phyloP scores from a whole-genome alignment of 2,888 invertebrate species.

The Meloe dianella region DNA sequence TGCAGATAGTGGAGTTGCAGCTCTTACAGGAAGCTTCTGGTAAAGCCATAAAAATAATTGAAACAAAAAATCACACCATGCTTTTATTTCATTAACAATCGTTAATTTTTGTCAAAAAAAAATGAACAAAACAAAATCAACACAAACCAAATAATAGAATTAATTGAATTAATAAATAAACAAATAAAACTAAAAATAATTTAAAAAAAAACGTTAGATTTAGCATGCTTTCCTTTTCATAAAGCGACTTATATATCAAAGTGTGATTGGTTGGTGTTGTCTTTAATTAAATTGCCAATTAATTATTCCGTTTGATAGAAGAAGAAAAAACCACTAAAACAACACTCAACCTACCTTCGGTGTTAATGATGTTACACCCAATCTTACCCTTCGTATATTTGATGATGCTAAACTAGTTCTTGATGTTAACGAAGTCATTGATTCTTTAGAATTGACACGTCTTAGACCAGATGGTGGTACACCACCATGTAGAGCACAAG shows the following conservation, averaged over 20 bases:
- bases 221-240: background rate
- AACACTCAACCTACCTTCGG: slow-evolving; percentile 67
- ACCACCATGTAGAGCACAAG: slow-evolving; percentile 68
- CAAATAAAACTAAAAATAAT: slow-evolving; percentile 20
- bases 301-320: background rate
- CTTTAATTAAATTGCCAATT: background rate
- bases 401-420: slow-evolving; percentile 58
- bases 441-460: slow-evolving; percentile 83
- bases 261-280: slow-evolving; percentile 49
- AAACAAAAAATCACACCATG: slow-evolving; percentile 24
- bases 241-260: slow-evolving; percentile 10
- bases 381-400: slow-evolving; percentile 75
- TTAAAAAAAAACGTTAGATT: slow-evolving; percentile 1
- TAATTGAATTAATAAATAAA: slow-evolving; percentile 20
- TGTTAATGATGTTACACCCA: slow-evolving; percentile 73
- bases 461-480: slow-evolving; percentile 64
- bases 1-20: slow-evolving; percentile 66
- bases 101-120: slow-evolving; percentile 10
- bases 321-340: slow-evolving; percentile 26
- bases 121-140: slow-evolving; percentile 32
- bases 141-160: slow-evolving; percentile 43
- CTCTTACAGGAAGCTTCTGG: slow-evolving; percentile 63
- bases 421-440: slow-evolving; percentile 69
- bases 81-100: slow-evolving; percentile 17
- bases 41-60: slow-evolving; percentile 40